These are phyloP conservation scores for Eutolmus rufibarbis DNA, from an alignment of 2,888 invertebrate species.

Conservation along the genomic window DNA sequence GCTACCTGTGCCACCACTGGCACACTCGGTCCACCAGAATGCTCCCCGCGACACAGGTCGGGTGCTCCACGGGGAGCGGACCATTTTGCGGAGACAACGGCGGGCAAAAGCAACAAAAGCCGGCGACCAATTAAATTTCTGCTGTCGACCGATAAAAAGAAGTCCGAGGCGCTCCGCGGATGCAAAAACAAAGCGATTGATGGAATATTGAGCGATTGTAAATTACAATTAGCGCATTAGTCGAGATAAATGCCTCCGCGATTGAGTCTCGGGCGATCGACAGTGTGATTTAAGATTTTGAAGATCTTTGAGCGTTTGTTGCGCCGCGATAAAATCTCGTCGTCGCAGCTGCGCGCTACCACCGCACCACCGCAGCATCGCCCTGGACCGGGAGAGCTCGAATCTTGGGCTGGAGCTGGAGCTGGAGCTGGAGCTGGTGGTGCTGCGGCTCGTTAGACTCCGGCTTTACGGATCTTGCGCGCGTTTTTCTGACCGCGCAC, in stretches of 20 bases:
- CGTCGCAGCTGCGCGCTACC: not conserved
- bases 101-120: not conserved
- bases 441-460: not conserved
- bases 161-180: not conserved
- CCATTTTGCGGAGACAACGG: not conserved
- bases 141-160: conserved; percentile 33
- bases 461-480: not conserved
- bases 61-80: not conserved
- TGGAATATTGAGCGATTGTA: conserved; percentile 42
- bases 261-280: conserved; percentile 7
- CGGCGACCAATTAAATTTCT: conserved; percentile 22
- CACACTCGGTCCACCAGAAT: not conserved
- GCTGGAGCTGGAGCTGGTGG: not conserved
- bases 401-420: not conserved
- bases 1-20: not conserved
- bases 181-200: conserved; percentile 41
- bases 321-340: not conserved
- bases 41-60: not conserved
- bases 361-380: not conserved
- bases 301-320: not conserved
- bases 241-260: conserved; percentile 35
- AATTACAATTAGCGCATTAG: conserved; percentile 43
- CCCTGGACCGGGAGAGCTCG: not conserved
- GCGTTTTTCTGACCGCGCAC: not conserved
- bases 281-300: conserved; percentile 37